These are phyloP conservation scores for Castor canadensis DNA, from an alignment of 2,113 vertebrate species.

Conservation along the genomic window DNA sequence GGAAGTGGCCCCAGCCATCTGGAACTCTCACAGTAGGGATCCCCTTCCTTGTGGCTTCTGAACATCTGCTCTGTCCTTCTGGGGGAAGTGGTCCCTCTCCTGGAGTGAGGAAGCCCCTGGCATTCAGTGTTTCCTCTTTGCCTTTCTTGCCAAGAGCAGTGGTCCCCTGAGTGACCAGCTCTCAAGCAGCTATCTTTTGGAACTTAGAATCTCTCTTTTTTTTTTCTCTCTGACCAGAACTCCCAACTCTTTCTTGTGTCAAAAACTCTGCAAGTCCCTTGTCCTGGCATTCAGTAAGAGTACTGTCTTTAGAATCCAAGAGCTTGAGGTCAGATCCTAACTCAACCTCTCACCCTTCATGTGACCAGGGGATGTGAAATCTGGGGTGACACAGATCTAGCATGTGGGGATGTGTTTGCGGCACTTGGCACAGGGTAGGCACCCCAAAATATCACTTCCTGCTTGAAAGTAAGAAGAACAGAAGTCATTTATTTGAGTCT, in stretches of 20 bases:
- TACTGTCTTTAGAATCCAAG: not conserved
- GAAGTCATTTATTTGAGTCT: not conserved
- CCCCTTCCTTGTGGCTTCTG: not conserved
- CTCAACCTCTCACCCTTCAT: not conserved
- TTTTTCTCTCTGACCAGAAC: not conserved
- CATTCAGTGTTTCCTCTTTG: not conserved
- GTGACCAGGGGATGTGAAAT: not conserved
- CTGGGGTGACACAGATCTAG: not conserved
- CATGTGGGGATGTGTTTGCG: not conserved
- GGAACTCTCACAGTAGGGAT: not conserved
- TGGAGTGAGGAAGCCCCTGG: not conserved
- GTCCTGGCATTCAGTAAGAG: not conserved
- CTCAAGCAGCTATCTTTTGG: not conserved
- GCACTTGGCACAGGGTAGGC: not conserved
- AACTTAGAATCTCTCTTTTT: not conserved
- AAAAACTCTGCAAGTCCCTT: not conserved
- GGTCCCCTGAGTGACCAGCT: not conserved
- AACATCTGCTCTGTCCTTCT: not conserved
- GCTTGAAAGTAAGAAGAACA: slow-evolving; percentile 6
- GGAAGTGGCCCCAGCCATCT: not conserved
- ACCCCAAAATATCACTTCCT: not conserved
- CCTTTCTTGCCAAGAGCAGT: not conserved
- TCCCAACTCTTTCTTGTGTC: not conserved
- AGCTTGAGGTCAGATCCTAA: not conserved
- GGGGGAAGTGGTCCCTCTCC: not conserved